These are phyloP conservation scores for Oxyruncus cristatus DNA, from an alignment of 2,113 vertebrate species.

Conservation along the genomic window DNA sequence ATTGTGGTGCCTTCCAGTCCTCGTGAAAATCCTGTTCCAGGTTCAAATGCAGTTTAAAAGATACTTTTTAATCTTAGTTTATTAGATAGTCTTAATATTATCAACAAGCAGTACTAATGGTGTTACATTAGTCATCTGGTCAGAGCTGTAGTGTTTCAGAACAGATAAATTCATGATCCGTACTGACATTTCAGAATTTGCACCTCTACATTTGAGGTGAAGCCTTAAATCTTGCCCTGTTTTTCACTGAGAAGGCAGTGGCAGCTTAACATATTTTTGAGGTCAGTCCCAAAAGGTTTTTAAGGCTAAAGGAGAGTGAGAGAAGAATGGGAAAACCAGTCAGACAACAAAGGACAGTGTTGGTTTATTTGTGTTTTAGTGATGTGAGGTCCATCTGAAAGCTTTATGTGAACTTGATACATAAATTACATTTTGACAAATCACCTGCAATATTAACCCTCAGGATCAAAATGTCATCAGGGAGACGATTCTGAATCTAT, in stretches of 20 bases:
- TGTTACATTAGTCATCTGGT: accelerated
- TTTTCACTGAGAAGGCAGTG: neutral
- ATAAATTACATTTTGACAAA: neutral
- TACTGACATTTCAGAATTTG: neutral
- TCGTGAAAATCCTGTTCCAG: neutral
- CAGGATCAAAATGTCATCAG: neutral
- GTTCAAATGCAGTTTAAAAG: neutral
- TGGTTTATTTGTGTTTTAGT: neutral
- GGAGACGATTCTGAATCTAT: neutral
- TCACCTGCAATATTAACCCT: neutral
- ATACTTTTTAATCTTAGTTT: neutral
- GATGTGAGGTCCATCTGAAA: neutral
- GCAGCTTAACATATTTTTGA: neutral
- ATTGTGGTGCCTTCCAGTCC: neutral
- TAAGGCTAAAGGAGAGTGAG: neutral
- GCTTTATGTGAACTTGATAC: neutral
- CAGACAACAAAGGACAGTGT: neutral
- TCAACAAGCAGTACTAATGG: neutral
- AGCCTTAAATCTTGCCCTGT: neutral
- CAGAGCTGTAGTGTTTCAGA: neutral
- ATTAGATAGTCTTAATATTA: neutral
- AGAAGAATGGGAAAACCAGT: neutral
- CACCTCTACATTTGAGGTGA: neutral
- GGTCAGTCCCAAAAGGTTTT: neutral
- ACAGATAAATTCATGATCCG: neutral